Evolutionary conservation across 2,113 vertebrate genomes (phyloP).

Genomic region (Lamprotornis superbus): DNA sequence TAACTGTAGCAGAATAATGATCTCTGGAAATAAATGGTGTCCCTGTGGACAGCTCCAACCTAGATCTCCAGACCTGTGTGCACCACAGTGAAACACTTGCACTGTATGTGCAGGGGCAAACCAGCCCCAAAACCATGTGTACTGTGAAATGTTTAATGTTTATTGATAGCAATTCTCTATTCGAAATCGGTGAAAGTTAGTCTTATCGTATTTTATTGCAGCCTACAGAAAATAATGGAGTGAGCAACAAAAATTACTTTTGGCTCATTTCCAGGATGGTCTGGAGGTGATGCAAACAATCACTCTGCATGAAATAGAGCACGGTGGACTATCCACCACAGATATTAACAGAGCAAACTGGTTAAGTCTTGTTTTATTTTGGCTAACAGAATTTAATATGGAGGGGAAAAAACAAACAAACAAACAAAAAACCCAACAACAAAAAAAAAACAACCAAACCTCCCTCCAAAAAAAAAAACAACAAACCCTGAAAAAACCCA

Average conservation of each 20-base stretch:
- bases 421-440: too few species aligned
- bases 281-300: neutral
- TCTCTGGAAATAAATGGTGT: neutral
- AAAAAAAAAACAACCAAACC: too few species aligned
- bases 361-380: neutral
- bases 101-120: neutral
- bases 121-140: neutral
- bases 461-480: too few species aligned
- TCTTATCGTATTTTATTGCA: neutral
- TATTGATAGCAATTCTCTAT: neutral
- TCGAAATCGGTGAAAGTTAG: neutral
- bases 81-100: neutral
- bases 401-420: accelerated
- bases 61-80: neutral
- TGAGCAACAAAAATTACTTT: neutral
- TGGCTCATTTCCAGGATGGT: neutral
- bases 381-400: neutral
- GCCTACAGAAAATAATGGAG: neutral
- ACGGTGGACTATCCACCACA: neutral
- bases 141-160: neutral
- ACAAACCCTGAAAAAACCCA: too few species aligned
- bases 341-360: neutral
- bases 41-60: neutral
- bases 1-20: neutral
- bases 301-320: neutral